Evolutionary conservation across 2,888 invertebrate species (phyloP), one percentile per base, ranked within the genome.

Genomic region (Hirudinaria manillensis): DNA sequence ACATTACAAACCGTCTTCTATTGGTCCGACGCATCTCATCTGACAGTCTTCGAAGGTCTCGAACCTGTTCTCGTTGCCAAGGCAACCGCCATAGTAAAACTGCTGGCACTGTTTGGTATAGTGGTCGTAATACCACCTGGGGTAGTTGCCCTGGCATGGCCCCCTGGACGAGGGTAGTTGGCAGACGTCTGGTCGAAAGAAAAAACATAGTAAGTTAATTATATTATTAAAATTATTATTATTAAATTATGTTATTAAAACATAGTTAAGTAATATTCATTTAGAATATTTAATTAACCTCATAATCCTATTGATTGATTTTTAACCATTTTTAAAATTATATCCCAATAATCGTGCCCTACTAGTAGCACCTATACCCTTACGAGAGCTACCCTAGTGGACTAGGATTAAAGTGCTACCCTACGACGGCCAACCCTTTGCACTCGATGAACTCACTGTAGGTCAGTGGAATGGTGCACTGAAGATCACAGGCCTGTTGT

Each of bases 71-170:
- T 68, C 70, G 72, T 80, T 80, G 38, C 80, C 80, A 21, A 76
- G 73, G 61, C 80, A 80, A 13, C 80, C 80, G 4, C 80, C 79
- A 67, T 78, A 80, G 65, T 67, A 70, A 75, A 80, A 80, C 53
- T 74, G 61, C 16, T 51, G 36, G 81, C 92, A 92, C 19, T 84
- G 84, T 53, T 91, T 91, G 72, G 89, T 89, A 21, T 85, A 82
- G 21, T 72, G 68, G 79, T 84, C 81, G 79, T 78, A 85, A 79
- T 79, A 82, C 82, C 82, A 85, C 66, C 80, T 78, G 21, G 38
- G 36, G 38, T 75, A 66, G 61, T 53, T 36, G 3, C 74, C 77
- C 24, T 38, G 36, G 74, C 80, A 80, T 1, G 76, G 76, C 3
- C 80, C 80, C 27, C 66, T 21, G 4, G 77, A 72, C 4, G 72